phyloP scores from a whole-genome alignment of 2,888 invertebrate species.

The Cryptus viduatorius region DNA sequence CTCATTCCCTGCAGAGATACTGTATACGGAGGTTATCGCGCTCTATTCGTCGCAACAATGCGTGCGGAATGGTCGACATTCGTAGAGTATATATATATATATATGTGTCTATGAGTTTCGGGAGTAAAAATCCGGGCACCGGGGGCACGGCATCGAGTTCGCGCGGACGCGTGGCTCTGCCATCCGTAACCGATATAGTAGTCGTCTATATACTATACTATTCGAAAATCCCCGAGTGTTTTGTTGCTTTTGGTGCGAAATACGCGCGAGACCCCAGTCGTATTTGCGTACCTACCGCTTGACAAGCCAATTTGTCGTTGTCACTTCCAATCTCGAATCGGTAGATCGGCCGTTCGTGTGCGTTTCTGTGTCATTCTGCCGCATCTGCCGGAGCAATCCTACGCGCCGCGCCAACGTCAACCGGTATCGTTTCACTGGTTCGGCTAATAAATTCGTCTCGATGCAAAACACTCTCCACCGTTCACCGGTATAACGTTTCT shows the following conservation, averaged over 20 bases:
- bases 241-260: conserved; percentile 37
- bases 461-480: neutral
- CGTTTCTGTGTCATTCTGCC: neutral
- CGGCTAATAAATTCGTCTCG: conserved; percentile 64
- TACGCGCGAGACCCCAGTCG: conserved; percentile 31
- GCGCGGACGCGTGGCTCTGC: conserved; percentile 64
- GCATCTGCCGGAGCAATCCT: neutral
- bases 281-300: conserved; percentile 64
- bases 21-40: conserved; percentile 61
- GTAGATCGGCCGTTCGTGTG: neutral
- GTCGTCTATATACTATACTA: neutral
- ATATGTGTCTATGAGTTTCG: neutral
- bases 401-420: conserved; percentile 5
- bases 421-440: conserved; percentile 35
- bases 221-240: conserved; percentile 26
- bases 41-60: conserved; percentile 60
- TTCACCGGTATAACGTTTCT: conserved; percentile 42
- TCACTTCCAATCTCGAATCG: conserved; percentile 75
- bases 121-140: conserved; percentile 48
- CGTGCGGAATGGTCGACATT: conserved; percentile 49
- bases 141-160: conserved; percentile 51
- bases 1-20: conserved; percentile 29
- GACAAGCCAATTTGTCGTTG: conserved; percentile 78
- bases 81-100: conserved; percentile 22
- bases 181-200: conserved; percentile 66